Evolutionary conservation across 2,888 invertebrate species (phyloP).

Genomic region (Chrysina gloriosa): DNA sequence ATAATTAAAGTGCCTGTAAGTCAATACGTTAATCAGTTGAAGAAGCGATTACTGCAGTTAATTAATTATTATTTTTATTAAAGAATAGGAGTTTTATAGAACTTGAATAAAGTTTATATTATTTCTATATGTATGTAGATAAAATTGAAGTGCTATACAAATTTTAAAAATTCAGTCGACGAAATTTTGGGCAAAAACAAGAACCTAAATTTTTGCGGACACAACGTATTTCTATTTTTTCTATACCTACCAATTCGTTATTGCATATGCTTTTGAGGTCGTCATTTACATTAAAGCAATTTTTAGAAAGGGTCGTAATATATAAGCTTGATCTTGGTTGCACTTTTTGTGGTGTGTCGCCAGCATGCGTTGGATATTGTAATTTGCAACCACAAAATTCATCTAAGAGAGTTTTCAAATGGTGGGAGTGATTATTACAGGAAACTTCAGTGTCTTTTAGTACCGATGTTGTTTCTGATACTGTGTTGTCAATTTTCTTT

Average conservation of each 20-base stretch:
- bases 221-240: background rate
- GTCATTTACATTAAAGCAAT: background rate
- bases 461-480: background rate
- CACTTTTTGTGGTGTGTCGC: constrained; percentile 27
- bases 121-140: too few species aligned
- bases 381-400: constrained; percentile 31
- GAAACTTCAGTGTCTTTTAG: background rate
- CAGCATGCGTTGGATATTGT: constrained; percentile 24
- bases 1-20: too few species aligned
- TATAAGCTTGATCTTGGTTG: constrained; percentile 20
- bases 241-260: background rate
- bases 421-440: background rate
- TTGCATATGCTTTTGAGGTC: too few species aligned
- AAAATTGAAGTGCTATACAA: too few species aligned
- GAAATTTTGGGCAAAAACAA: too few species aligned
- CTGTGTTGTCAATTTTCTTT: constrained; percentile 2
- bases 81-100: too few species aligned
- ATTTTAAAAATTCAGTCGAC: too few species aligned
- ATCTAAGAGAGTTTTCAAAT: background rate
- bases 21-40: too few species aligned
- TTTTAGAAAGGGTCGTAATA: constrained; percentile 20
- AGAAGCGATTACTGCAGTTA: too few species aligned
- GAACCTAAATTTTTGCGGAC: background rate
- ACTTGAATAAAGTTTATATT: too few species aligned
- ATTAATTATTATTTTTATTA: too few species aligned